These are phyloP conservation scores for Trinorchestia longiramus DNA, from an alignment of 1,140 invertebrate species.

Conservation along the genomic window DNA sequence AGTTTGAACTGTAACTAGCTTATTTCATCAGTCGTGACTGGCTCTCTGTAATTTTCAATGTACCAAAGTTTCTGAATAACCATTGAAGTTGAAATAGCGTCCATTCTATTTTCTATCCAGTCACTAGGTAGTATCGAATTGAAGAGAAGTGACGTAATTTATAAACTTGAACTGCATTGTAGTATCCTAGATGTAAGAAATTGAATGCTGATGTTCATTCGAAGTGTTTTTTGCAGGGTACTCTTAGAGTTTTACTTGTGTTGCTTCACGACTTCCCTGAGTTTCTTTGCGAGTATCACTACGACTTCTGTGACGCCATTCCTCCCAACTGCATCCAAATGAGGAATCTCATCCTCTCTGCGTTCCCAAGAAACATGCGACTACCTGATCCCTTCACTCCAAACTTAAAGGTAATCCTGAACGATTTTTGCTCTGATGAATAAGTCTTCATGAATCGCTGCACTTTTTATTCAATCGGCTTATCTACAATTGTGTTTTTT, in stretches of 20 bases:
- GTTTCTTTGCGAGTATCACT: conserved; percentile 98
- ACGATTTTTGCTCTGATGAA: not conserved
- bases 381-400: conserved; percentile 98
- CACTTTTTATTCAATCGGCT: no score
- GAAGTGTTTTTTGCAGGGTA: conserved; percentile 78
- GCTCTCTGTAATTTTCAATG: no score
- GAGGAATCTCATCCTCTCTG: conserved; percentile 97
- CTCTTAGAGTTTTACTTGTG: conserved; percentile 93
- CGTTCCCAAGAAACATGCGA: conserved; percentile 97
- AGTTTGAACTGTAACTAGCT: no score
- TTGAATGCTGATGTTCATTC: not conserved
- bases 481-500: no score
- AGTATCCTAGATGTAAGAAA: not conserved
- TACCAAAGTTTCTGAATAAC: no score
- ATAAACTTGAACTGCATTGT: not conserved
- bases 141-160: not conserved
- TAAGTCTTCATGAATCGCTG: not conserved
- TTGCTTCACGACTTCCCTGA: conserved; percentile 99
- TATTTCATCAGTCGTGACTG: no score
- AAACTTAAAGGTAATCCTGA: conserved; percentile 80
- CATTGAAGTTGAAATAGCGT: no score
- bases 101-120: no score
- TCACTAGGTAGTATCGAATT: not conserved
- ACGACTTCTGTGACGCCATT: conserved; percentile 99
- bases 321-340: conserved; percentile 98